Evolutionary conservation across 2,113 vertebrate genomes (phyloP).

Genomic region (Sorex fumeus): DNA sequence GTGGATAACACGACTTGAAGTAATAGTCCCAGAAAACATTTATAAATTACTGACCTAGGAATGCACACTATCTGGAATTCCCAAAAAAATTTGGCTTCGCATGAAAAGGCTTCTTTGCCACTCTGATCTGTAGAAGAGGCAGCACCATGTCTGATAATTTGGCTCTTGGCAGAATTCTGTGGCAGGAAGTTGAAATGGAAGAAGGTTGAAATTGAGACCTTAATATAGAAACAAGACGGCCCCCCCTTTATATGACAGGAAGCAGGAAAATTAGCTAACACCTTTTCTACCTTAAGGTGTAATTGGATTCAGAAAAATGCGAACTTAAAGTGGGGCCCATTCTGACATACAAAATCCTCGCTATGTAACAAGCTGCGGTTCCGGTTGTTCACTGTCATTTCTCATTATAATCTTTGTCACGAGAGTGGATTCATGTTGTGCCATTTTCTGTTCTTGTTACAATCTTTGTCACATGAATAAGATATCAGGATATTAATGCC

Average conservation of each 20-base stretch:
- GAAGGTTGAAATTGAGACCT: conserved; percentile 13
- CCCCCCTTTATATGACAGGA: conserved; percentile 54
- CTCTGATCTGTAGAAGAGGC: background rate
- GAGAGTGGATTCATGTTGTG: conserved; percentile 85
- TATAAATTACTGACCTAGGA: background rate
- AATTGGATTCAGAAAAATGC: conserved; percentile 70
- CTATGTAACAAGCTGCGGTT: conserved; percentile 74
- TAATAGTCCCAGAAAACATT: background rate
- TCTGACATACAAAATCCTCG: conserved; percentile 51
- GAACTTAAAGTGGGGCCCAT: conserved; percentile 57
- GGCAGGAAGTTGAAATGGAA: background rate
- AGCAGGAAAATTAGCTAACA: conserved; percentile 70
- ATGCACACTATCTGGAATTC: background rate
- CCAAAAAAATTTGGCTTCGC: background rate
- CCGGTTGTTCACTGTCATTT: conserved; percentile 85
- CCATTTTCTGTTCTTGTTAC: conserved; percentile 86
- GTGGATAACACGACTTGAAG: conserved; percentile 33
- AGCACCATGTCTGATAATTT: background rate
- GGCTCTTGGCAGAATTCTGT: background rate
- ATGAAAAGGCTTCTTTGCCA: background rate
- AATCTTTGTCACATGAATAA: conserved; percentile 91
- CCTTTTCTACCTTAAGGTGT: conserved; percentile 54
- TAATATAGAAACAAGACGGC: background rate
- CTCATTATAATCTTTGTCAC: conserved; percentile 83
- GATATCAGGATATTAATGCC: conserved; percentile 89